Conservation (phyloP, 2,113 vertebrate genomes). For the Zapus hudsonius region DNA sequence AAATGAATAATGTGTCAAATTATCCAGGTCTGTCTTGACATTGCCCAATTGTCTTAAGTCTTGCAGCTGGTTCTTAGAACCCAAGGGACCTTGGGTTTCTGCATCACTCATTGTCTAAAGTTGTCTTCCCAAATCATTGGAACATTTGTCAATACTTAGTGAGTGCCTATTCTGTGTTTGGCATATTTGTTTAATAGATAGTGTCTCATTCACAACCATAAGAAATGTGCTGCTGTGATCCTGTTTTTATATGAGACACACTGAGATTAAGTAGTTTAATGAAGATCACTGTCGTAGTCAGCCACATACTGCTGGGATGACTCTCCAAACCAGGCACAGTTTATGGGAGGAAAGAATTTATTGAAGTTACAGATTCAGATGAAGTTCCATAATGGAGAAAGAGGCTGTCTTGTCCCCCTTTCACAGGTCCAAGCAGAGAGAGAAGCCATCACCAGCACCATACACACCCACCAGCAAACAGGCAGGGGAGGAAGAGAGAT, state of each 20-base stretch:
- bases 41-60: neutral
- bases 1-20: neutral
- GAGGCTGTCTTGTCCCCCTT: too few relatives aligned
- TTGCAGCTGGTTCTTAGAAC: neutral
- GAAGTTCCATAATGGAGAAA: too few relatives aligned
- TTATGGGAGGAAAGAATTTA: too few relatives aligned
- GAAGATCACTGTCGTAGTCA: too few relatives aligned
- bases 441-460: too few relatives aligned
- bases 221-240: neutral
- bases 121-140: neutral
- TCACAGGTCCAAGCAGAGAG: too few relatives aligned
- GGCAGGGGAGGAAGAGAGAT: too few relatives aligned
- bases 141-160: neutral
- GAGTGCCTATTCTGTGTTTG: neutral
- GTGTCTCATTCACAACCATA: neutral
- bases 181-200: neutral
- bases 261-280: neutral
- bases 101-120: neutral
- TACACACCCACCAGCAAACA: too few relatives aligned
- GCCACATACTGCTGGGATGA: too few relatives aligned
- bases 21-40: neutral
- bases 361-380: too few relatives aligned
- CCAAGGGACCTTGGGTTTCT: neutral
- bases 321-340: too few relatives aligned
- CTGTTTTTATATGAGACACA: too few relatives aligned